phyloP scores from a whole-genome alignment of 2,797 vertebrate species.

The Dromococcyx pavoninus region DNA sequence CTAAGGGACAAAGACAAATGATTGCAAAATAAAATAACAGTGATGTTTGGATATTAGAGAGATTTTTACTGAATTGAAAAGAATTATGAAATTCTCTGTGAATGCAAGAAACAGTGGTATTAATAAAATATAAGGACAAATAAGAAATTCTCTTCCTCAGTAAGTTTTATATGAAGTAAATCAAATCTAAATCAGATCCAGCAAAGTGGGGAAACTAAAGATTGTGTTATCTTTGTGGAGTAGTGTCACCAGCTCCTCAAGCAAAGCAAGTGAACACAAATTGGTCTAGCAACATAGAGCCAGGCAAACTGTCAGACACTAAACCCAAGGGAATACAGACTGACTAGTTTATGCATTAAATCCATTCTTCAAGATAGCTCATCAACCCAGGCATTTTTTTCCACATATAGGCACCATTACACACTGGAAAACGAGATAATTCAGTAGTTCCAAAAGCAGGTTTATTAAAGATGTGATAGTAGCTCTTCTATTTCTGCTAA shows the following conservation, averaged over 20 bases:
- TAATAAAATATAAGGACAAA: background rate
- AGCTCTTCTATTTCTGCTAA: background rate
- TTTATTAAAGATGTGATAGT: slow-evolving; percentile 1
- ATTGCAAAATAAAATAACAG: background rate
- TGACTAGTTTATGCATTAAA: slow-evolving; percentile 17
- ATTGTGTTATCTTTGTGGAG: background rate
- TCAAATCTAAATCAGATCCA: background rate
- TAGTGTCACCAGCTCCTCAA: background rate
- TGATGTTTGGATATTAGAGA: background rate
- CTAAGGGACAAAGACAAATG: background rate
- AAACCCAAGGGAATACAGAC: background rate
- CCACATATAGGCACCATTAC: background rate
- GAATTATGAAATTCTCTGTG: background rate
- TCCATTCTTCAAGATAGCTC: background rate
- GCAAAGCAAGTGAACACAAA: background rate
- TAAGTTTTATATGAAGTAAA: background rate
- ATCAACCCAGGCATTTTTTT: background rate
- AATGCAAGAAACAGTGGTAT: background rate
- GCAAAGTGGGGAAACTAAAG: background rate
- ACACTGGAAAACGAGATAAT: background rate
- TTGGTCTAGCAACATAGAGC: background rate
- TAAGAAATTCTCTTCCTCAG: background rate
- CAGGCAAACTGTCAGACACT: background rate
- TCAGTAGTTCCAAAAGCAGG: background rate
- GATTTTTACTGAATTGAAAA: background rate